Percentiles rank a stretch among this genome's conserved stretches.
These are phyloP conservation scores for Drosophila setifemur DNA, from an alignment of 1,140 invertebrate species.

Conservation along the genomic window DNA sequence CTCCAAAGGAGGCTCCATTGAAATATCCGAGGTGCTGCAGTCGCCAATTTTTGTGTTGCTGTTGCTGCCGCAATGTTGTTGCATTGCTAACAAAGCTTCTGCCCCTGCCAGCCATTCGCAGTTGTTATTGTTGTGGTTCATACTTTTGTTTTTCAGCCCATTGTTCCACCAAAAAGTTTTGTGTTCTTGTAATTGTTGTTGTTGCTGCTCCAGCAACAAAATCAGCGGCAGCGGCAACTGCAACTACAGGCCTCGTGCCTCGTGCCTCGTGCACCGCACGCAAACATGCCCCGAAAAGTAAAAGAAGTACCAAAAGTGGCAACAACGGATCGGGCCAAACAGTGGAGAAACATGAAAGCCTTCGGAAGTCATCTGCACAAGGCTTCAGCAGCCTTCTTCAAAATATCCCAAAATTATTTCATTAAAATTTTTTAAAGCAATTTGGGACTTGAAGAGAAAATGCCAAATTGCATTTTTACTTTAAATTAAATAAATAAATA, in stretches of 20 bases:
- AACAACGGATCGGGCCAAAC: constrained; percentile 39
- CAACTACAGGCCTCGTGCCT: neutral
- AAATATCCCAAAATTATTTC: too few relatives aligned
- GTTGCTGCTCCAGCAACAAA: neutral
- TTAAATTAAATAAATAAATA: neutral
- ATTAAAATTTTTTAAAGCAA: too few relatives aligned
- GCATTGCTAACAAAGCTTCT: constrained; percentile 43
- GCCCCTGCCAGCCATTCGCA: constrained; percentile 7
- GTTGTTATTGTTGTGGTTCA: constrained; percentile 72
- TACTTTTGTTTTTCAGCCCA: constrained; percentile 70
- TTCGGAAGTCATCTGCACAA: too few relatives aligned
- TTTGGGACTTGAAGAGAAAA: too few relatives aligned
- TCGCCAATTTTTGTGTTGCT: constrained; percentile 16
- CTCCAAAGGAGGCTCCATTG: constrained; percentile 23
- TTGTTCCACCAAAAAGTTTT: constrained; percentile 57
- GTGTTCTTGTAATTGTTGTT: constrained; percentile 29
- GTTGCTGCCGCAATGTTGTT: constrained; percentile 24
- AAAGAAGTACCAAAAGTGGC: constrained; percentile 62
- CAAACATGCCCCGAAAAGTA: constrained; percentile 64
- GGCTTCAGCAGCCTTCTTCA: too few relatives aligned
- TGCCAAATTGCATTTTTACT: too few relatives aligned
- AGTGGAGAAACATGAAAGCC: too few relatives aligned
- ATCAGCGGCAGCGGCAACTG: constrained; percentile 9
- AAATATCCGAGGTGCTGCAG: constrained; percentile 45
- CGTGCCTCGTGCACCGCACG: constrained; percentile 46